Evolutionary conservation across 2,888 invertebrate genomes (phyloP).

Genomic region (Unio pictorum): DNA sequence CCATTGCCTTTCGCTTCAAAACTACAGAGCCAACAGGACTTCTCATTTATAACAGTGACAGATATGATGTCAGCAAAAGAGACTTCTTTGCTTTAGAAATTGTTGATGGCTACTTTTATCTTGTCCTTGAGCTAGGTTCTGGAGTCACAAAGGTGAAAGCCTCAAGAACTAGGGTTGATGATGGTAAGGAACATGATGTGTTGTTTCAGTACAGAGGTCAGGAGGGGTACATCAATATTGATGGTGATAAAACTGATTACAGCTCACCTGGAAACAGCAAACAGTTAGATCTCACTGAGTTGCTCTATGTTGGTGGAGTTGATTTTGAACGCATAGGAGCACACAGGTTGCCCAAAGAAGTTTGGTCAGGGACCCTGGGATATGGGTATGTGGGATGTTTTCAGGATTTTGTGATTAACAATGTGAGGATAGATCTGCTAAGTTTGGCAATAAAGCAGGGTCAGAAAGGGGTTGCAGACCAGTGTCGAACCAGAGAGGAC

Average conservation of each 20-base stretch:
- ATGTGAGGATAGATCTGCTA: conserved; percentile 89
- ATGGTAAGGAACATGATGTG: conserved; percentile 94
- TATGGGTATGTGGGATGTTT: conserved; percentile 96
- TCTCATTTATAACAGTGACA: conserved; percentile 90
- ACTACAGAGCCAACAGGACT: conserved; percentile 96
- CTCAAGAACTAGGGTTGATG: conserved; percentile 83
- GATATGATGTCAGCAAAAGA: conserved; percentile 62
- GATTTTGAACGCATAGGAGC: conserved; percentile 74
- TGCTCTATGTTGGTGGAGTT: conserved; percentile 90
- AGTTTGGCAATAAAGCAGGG: conserved; percentile 91
- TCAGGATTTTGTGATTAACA: conserved; percentile 89
- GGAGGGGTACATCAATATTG: conserved; percentile 88
- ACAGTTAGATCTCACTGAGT: conserved; percentile 90
- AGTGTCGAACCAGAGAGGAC: conserved; percentile 81
- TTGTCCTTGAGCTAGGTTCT: conserved; percentile 92
- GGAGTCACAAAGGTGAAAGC: conserved; percentile 83
- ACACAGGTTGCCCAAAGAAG: conserved; percentile 84
- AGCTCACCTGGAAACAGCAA: conserved; percentile 83
- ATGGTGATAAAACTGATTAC: conserved; percentile 76
- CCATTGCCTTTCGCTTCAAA: conserved; percentile 93
- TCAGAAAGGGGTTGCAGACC: conserved; percentile 89
- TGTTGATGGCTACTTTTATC: conserved; percentile 92
- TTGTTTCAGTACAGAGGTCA: conserved; percentile 84
- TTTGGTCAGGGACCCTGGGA: conserved; percentile 92
- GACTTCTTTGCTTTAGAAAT: conserved; percentile 96